phyloP scores from a whole-genome alignment of 2,797 vertebrate genomes.

The Odontamblyopus lacepedii region DNA sequence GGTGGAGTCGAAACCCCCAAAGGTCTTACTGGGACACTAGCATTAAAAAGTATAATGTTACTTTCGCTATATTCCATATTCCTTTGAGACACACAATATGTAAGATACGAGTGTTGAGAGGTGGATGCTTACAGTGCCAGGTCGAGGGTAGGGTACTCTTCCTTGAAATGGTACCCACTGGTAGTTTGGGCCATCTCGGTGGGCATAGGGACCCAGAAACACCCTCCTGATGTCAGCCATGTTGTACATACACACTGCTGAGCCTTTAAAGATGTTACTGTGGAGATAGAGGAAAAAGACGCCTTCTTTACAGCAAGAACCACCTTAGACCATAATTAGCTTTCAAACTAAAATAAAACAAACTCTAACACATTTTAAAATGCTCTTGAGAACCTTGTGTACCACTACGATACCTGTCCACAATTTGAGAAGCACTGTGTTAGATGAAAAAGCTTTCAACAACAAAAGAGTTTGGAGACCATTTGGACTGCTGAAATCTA shows the following conservation, averaged over 20 bases:
- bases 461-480: conserved; percentile 9
- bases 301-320: neutral
- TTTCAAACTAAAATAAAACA: neutral
- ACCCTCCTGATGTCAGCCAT: conserved; percentile 96
- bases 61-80: neutral
- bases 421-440: neutral
- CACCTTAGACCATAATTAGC: neutral
- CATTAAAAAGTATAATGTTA: neutral
- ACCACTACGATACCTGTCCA: neutral
- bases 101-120: too few species aligned
- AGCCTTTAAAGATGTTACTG: conserved; percentile 98
- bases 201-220: conserved; percentile 95
- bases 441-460: conserved; percentile 5
- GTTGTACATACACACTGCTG: conserved; percentile 96
- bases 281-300: conserved; percentile 1
- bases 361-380: neutral
- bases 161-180: conserved; percentile 98
- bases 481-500: conserved; percentile 18
- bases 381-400: neutral
- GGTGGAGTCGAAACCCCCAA: conserved; percentile 96
- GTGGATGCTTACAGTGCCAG: conserved; percentile 90
- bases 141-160: conserved; percentile 94
- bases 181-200: conserved; percentile 96
- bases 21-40: conserved; percentile 97
- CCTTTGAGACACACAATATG: neutral